Base-by-base conservation (phyloP, 2,797 vertebrate genomes). In the Mallotus villosus region DNA sequence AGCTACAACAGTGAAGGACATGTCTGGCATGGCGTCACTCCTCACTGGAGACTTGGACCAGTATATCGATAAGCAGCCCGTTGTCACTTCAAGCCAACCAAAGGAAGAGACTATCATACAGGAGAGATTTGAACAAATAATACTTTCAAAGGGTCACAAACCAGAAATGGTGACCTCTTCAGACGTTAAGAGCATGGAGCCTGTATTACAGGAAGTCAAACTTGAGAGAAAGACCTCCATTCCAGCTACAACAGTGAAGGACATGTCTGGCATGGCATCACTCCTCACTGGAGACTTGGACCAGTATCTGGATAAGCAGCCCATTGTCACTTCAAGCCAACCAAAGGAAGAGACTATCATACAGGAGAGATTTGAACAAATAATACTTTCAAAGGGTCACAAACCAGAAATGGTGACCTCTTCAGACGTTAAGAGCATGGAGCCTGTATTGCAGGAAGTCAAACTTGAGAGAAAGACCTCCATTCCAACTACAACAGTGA, bases 321-420 rank as follows among this genome's bases (percentile, higher is more conserved):
- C 79, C 41, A 24, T 37, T 9, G 34, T 21, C 16, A 59, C 19
- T 37, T 21, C 61, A 68, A 22, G 1, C 16, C 51, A 34, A 73
- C 5, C 64, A 63, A 70, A 74, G 32, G 73, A 77, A 2, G 57
- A 80, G 69, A 62, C 82, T 68, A 63, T 77, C 72, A 46, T 46
- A 14, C 73, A 84, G 34, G 88, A 89, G 19, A 76, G 24, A 27
- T 85, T 82, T 86, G 80, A 88, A 64, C 78, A 88, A 76, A 46
- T n/a, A 5, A 41, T 72, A 46, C 17, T 81, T 64, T 63, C 32
- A 70, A 87, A 67, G 4, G 74, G 82, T 34, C 74, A 70, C 27
- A 37, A 78, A 67, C 53, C 78, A 67, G 77, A 77, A 66, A 69
- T 27, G 6, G 0, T 57, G 27, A 68, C 69, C 61, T 19, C 41